Evolutionary conservation across 2,888 invertebrate genomes (phyloP).

Genomic region (Congeria kusceri): DNA sequence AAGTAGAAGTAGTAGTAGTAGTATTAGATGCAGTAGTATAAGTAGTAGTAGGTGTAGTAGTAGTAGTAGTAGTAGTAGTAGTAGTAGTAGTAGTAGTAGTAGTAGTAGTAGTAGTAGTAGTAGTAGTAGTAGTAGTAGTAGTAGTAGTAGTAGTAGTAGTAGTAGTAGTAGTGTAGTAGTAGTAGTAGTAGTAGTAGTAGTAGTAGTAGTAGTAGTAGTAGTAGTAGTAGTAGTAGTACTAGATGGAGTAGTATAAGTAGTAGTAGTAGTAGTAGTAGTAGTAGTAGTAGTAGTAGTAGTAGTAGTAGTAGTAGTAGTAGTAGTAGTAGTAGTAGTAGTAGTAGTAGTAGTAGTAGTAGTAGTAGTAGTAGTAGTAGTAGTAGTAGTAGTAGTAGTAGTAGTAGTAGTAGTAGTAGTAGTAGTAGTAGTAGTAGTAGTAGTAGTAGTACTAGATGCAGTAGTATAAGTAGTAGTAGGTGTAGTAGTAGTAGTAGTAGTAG

Average conservation of each 20-base stretch:
- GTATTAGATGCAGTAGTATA: too few species aligned
- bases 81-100: slow-evolving; percentile 1
- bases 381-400: slow-evolving; percentile 3
- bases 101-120: slow-evolving; percentile 3
- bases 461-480: too few species aligned
- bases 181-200: too few species aligned
- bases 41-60: too few species aligned
- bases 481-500: too few species aligned
- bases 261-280: neutral
- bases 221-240: neutral
- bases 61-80: neutral
- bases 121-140: slow-evolving; percentile 3
- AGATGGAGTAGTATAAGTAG: too few species aligned
- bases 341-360: neutral
- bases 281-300: neutral
- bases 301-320: neutral
- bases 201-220: neutral
- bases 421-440: neutral
- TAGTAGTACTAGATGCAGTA: too few species aligned
- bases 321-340: neutral
- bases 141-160: slow-evolving; percentile 3
- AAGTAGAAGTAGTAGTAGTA: too few species aligned
- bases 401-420: slow-evolving; percentile 1
- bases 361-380: slow-evolving; percentile 3
- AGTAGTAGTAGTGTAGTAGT: too few species aligned